These are phyloP conservation scores for Macaria notata DNA, from an alignment of 2,888 invertebrate genomes.

Conservation along the genomic window DNA sequence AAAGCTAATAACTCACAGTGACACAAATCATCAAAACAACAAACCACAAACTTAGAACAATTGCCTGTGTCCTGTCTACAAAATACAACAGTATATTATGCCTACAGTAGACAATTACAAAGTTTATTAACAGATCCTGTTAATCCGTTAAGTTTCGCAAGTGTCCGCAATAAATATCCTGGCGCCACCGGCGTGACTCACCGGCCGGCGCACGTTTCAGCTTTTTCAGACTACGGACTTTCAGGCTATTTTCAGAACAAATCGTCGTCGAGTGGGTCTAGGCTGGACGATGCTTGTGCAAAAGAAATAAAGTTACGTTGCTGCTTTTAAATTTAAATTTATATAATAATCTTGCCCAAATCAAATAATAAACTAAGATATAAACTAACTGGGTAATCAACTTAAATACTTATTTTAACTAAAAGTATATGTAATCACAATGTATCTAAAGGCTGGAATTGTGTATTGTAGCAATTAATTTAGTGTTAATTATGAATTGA, in stretches of 20 bases:
- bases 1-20: too few relatives aligned
- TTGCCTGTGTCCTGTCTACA: conserved; percentile 7
- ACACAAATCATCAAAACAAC: too few relatives aligned
- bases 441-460: too few relatives aligned
- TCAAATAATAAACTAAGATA: too few relatives aligned
- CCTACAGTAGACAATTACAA: conserved; percentile 36
- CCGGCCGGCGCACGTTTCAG: conserved; percentile 43
- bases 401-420: too few relatives aligned
- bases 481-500: too few relatives aligned
- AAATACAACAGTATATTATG: background rate
- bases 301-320: background rate
- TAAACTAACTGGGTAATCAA: too few relatives aligned
- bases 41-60: too few relatives aligned
- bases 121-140: conserved; percentile 37
- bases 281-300: conserved; percentile 1
- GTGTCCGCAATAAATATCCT: conserved; percentile 62
- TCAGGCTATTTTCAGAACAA: conserved; percentile 44
- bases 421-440: too few relatives aligned
- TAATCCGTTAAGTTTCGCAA: conserved; percentile 49
- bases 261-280: conserved; percentile 24
- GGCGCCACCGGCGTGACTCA: conserved; percentile 72
- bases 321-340: too few relatives aligned
- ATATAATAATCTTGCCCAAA: too few relatives aligned
- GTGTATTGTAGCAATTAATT: too few relatives aligned
- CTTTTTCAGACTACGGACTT: conserved; percentile 24